Evolutionary conservation across 2,888 invertebrate species (phyloP).

Genomic region (Mystacides longicornis): DNA sequence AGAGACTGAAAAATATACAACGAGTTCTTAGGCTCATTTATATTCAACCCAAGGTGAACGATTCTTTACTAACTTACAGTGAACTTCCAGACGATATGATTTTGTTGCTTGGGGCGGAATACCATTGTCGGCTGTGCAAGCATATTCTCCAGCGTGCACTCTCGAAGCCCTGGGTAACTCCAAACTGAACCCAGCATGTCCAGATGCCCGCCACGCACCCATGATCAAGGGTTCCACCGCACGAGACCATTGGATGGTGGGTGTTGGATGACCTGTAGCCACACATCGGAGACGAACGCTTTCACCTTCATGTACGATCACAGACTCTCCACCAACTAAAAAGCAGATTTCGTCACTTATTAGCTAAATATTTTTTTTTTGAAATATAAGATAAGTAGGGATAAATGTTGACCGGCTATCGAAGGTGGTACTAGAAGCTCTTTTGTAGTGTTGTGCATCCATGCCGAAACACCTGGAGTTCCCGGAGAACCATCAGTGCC

Average conservation of each 20-base stretch:
- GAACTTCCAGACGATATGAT: conserved; percentile 77
- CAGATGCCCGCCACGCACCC: conserved; percentile 54
- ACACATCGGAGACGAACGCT: conserved; percentile 76
- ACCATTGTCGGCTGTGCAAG: conserved; percentile 78
- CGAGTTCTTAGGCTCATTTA: not conserved
- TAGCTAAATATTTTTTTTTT: not conserved
- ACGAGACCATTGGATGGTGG: conserved; percentile 65
- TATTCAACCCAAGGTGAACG: not conserved
- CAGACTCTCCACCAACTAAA: conserved; percentile 36
- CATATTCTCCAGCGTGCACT: conserved; percentile 69
- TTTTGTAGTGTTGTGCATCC: conserved; percentile 60
- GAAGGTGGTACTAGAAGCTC: conserved; percentile 80
- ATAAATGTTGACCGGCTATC: conserved; percentile 67
- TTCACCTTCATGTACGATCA: conserved; percentile 72
- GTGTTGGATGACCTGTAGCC: conserved; percentile 69
- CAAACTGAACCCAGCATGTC: conserved; percentile 67
- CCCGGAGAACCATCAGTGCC: conserved; percentile 70
- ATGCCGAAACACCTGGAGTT: conserved; percentile 74
- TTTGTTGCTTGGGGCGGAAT: conserved; percentile 75
- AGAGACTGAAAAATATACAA: conserved; percentile 56
- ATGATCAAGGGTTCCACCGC: conserved; percentile 43
- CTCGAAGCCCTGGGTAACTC: conserved; percentile 63
- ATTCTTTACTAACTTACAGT: conserved; percentile 80
- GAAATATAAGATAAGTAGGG: too few species aligned
- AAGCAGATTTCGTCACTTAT: not conserved